Conservation (phyloP, 2,888 invertebrate species). For the Drosophila mettleri region DNA sequence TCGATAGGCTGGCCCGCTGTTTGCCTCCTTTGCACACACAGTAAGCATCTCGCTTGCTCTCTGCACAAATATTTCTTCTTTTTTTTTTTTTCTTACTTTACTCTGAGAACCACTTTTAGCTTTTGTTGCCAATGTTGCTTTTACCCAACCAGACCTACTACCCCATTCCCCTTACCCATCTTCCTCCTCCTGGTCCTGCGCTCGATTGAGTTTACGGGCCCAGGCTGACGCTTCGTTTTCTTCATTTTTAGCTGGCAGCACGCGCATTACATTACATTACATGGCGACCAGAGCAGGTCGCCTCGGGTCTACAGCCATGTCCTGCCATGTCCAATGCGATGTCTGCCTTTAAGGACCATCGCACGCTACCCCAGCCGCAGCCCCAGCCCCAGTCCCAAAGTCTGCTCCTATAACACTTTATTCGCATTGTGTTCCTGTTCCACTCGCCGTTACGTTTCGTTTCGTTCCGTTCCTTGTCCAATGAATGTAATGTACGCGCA, state of each 20-base stretch:
- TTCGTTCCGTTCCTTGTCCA: constrained; percentile 15
- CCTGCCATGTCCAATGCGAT: constrained; percentile 8
- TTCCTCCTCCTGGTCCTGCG: not conserved
- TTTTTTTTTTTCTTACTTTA: constrained; percentile 44
- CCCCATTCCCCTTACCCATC: too few species aligned
- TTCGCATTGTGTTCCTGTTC: constrained; percentile 39
- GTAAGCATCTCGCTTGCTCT: constrained; percentile 4
- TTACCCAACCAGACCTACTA: not conserved
- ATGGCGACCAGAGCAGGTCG: constrained; percentile 38
- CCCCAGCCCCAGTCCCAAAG: constrained; percentile 17
- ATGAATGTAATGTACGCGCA: constrained; percentile 14
- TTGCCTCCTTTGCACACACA: constrained; percentile 7
- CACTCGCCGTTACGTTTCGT: too few species aligned
- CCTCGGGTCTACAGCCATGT: constrained; percentile 43
- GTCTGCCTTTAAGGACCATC: constrained; percentile 31
- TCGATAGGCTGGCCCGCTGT: constrained; percentile 44
- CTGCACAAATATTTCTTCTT: constrained; percentile 29
- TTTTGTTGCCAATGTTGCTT: constrained; percentile 57
- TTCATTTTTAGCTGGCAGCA: constrained; percentile 66
- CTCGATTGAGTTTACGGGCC: not conserved
- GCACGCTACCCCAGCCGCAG: not conserved
- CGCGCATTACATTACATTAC: constrained; percentile 76
- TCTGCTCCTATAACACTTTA: constrained; percentile 40
- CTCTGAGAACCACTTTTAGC: constrained; percentile 49
- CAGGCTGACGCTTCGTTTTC: constrained; percentile 51